A percentile compares a stretch with the other conserved stretches of the same genome.
These are phyloP conservation scores for Xiphophorus hellerii DNA, from an alignment of 2,113 vertebrate genomes.

Conservation along the genomic window DNA sequence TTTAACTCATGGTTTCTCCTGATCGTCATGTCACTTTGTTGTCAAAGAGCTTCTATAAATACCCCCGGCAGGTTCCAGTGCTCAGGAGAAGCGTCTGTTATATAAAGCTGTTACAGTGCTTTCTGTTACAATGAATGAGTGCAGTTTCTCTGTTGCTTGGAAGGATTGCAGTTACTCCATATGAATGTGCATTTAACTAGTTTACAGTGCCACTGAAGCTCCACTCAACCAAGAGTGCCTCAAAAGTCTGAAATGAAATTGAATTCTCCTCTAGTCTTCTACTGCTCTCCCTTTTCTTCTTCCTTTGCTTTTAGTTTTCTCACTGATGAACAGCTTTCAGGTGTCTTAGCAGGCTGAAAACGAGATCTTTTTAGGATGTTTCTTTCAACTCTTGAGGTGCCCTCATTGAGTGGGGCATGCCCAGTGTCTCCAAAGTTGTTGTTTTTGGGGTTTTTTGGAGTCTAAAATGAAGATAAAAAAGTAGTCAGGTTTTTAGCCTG, in stretches of 20 bases:
- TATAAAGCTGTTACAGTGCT: slow-evolving; percentile 62
- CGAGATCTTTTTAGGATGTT: slow-evolving; percentile 16
- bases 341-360: slow-evolving; percentile 16
- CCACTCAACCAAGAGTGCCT: slow-evolving; percentile 70
- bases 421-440: slow-evolving; percentile 26
- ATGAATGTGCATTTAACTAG: slow-evolving; percentile 63
- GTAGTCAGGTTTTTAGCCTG: slow-evolving; percentile 57
- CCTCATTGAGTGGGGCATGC: slow-evolving; percentile 55
- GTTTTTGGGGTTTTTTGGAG: neutral
- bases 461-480: slow-evolving; percentile 35
- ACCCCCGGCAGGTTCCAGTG: slow-evolving; percentile 21
- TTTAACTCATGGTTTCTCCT: slow-evolving; percentile 45
- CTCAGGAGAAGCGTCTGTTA: slow-evolving; percentile 54
- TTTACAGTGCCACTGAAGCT: slow-evolving; percentile 68
- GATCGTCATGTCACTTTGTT: slow-evolving; percentile 25
- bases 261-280: neutral
- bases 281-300: too few species aligned
- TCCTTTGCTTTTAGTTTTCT: slow-evolving; percentile 17
- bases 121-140: slow-evolving; percentile 51
- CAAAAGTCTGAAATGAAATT: slow-evolving; percentile 54
- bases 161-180: slow-evolving; percentile 45
- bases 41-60: slow-evolving; percentile 26
- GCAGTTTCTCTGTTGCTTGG: slow-evolving; percentile 39
- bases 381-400: slow-evolving; percentile 62
- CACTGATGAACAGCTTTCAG: neutral